These are phyloP conservation scores for Corythornis leucogaster DNA, from an alignment of 2,797 vertebrate genomes.

Conservation along the genomic window DNA sequence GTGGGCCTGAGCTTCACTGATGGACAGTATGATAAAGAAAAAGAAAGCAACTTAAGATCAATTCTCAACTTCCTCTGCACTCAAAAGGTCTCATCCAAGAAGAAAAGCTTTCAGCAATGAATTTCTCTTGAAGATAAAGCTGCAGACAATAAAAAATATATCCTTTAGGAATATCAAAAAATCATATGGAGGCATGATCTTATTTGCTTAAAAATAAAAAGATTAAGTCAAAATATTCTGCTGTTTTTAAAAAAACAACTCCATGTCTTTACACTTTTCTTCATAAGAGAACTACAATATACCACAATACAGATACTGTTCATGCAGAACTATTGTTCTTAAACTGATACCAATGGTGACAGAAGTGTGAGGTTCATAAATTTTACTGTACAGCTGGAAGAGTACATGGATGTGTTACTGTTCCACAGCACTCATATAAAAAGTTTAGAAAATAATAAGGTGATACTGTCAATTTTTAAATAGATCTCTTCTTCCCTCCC, in stretches of 20 bases:
- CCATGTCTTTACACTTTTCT: neutral
- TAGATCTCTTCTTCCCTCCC: neutral
- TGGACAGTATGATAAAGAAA: neutral
- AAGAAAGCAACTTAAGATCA: neutral
- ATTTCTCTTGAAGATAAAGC: conserved; percentile 14
- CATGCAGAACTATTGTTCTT: neutral
- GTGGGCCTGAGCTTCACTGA: neutral
- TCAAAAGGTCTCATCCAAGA: neutral
- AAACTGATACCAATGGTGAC: neutral
- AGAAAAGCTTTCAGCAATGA: conserved; percentile 8
- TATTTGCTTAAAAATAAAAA: neutral
- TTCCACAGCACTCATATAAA: conserved; percentile 16
- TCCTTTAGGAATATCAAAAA: neutral
- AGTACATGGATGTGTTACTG: neutral
- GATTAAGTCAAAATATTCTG: neutral
- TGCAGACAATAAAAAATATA: neutral
- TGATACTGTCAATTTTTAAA: conserved; percentile 28
- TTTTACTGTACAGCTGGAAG: conserved; percentile 27
- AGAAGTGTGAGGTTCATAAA: conserved; percentile 25
- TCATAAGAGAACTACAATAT: neutral
- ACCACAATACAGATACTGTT: neutral
- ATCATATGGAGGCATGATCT: neutral
- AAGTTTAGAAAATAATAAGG: neutral
- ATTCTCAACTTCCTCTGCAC: neutral
- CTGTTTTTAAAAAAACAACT: neutral